Conservation (phyloP, 2,113 vertebrate genomes). For the Narcine bancroftii region DNA sequence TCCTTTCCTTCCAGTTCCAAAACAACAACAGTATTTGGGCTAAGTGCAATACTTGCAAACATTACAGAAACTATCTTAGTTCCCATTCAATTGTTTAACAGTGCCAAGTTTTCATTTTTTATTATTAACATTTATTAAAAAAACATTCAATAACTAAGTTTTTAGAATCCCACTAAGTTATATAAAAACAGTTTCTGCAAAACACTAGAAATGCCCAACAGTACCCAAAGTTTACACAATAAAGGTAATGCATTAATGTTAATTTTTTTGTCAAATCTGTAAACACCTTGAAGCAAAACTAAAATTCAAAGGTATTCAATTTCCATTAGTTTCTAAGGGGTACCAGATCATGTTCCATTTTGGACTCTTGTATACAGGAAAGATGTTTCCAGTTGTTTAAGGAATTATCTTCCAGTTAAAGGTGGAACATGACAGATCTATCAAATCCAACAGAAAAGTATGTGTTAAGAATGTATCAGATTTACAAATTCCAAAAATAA, state of each 20-base stretch:
- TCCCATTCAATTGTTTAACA: background rate
- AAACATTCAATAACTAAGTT: background rate
- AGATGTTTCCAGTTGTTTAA: background rate
- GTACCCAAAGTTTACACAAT: background rate
- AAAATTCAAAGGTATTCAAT: background rate
- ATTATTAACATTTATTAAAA: constrained; percentile 20
- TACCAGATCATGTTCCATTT: constrained; percentile 19
- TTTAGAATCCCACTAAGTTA: background rate
- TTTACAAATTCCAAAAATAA: background rate
- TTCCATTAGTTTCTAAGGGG: background rate
- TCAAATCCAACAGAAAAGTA: constrained; percentile 23
- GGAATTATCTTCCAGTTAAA: background rate
- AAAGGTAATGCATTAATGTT: background rate
- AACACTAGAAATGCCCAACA: background rate
- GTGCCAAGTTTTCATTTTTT: constrained; percentile 19
- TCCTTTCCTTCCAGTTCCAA: constrained; percentile 38
- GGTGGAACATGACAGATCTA: background rate
- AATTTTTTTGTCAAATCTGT: background rate
- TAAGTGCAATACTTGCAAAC: constrained; percentile 46
- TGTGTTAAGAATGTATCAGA: background rate
- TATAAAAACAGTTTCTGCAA: background rate
- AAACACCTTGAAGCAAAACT: background rate
- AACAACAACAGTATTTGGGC: constrained; percentile 42
- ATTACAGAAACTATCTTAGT: constrained; percentile 22
- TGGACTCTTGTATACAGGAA: background rate